phyloP scores from a whole-genome alignment of 2,888 invertebrate genomes.

The Heliconius hortense region DNA sequence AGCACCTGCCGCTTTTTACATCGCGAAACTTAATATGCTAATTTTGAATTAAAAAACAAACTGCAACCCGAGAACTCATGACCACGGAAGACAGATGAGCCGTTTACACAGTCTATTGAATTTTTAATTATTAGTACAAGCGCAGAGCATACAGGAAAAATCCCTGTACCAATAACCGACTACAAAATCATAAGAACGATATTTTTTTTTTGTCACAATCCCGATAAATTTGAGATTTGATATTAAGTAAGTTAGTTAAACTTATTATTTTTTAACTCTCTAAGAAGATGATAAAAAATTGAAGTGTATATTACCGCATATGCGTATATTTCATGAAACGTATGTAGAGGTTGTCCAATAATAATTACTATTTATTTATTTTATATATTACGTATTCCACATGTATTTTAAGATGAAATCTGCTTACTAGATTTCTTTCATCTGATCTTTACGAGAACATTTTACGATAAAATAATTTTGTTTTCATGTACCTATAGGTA shows the following conservation, averaged over 20 bases:
- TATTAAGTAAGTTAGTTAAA: no score
- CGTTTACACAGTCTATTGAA: constrained; percentile 72
- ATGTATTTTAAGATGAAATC: neutral
- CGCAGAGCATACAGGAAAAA: constrained; percentile 35
- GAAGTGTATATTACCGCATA: no score
- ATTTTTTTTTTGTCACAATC: constrained; percentile 14
- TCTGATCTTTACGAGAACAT: neutral
- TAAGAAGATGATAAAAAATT: no score
- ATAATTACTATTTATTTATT: neutral
- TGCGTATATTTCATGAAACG: no score
- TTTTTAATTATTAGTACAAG: constrained; percentile 33
- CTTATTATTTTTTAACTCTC: no score
- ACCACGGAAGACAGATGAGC: constrained; percentile 70
- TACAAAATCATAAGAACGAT: constrained; percentile 26
- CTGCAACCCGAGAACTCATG: constrained; percentile 71
- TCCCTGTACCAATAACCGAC: constrained; percentile 28
- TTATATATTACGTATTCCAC: neutral
- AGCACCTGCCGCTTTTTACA: constrained; percentile 67
- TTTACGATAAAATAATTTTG: neutral
- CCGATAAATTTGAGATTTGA: no score
- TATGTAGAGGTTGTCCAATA: neutral
- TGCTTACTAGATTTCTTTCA: neutral
- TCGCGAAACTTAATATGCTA: constrained; percentile 76
- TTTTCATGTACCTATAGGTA: neutral
- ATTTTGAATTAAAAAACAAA: constrained; percentile 53